phyloP scores from a whole-genome alignment of 2,113 vertebrate genomes.

The Seriola rivoliana region DNA sequence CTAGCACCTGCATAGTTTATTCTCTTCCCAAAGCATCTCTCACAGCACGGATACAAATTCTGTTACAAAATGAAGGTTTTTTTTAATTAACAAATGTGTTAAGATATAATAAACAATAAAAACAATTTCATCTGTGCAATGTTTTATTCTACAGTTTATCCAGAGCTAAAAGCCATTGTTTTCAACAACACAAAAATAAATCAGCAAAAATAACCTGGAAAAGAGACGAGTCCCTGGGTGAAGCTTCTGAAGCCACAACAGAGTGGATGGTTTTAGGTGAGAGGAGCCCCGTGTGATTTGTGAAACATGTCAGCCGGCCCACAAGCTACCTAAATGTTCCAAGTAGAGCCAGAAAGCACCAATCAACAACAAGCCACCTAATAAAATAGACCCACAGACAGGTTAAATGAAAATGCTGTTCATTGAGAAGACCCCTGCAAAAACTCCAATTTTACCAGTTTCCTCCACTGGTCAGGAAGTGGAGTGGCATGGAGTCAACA shows the following conservation, averaged over 20 bases:
- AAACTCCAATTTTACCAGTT: neutral
- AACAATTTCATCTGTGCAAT: conserved; percentile 73
- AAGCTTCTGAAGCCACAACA: conserved; percentile 62
- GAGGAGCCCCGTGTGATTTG: conserved; percentile 36
- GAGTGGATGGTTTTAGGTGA: conserved; percentile 41
- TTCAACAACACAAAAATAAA: conserved; percentile 56
- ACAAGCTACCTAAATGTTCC: conserved; percentile 53
- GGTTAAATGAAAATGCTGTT: conserved; percentile 42
- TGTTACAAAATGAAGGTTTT: conserved; percentile 67
- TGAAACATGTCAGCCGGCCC: conserved; percentile 34
- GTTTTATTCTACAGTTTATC: conserved; percentile 79
- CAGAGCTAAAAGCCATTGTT: conserved; percentile 74
- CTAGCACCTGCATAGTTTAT: conserved; percentile 81
- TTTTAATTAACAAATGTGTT: conserved; percentile 65
- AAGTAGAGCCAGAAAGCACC: conserved; percentile 69
- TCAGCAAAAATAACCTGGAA: conserved; percentile 48
- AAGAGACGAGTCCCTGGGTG: conserved; percentile 56
- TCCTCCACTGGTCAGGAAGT: conserved; percentile 23
- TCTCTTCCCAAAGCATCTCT: conserved; percentile 71
- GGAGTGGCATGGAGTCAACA: conserved; percentile 36
- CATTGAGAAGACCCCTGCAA: conserved; percentile 43
- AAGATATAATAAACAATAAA: conserved; percentile 77
- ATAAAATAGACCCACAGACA: conserved; percentile 43
- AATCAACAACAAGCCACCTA: conserved; percentile 55
- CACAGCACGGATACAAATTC: conserved; percentile 67